Percentiles rank a stretch among this genome's conserved stretches.
phyloP scores from a whole-genome alignment of 2,797 vertebrate genomes.

The Garrulus glandarius region DNA sequence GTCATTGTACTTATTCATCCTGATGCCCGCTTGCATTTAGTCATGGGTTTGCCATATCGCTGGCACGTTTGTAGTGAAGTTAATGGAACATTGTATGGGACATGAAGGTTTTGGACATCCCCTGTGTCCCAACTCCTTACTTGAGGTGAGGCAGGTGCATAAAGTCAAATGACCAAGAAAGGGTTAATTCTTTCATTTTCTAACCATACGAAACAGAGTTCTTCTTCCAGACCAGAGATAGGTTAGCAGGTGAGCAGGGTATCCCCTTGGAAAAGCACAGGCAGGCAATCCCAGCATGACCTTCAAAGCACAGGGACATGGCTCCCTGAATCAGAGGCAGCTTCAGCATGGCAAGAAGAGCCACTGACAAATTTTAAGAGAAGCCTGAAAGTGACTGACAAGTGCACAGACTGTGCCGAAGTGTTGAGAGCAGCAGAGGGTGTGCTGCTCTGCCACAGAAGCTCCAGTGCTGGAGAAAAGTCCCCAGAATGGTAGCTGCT shows the following conservation, averaged over 20 bases:
- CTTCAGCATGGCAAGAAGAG: not conserved
- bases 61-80: not conserved
- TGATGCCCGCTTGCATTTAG: not conserved
- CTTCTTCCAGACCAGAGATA: not conserved
- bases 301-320: not conserved
- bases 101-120: not conserved
- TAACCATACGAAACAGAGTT: not conserved
- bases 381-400: not conserved
- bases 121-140: not conserved
- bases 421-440: not conserved
- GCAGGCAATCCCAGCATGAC: not conserved
- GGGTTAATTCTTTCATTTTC: not conserved
- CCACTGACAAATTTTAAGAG: not conserved
- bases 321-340: not conserved
- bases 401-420: not conserved
- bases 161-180: not conserved
- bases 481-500: not conserved
- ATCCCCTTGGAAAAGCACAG: not conserved
- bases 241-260: not conserved
- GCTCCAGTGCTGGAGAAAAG: not conserved
- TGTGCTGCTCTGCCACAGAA: accelerated
- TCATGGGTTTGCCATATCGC: not conserved
- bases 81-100: not conserved
- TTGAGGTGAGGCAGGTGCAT: not conserved
- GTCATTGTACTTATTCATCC: not conserved